These are phyloP conservation scores for Dichetophora obliterata DNA, from an alignment of 2,888 invertebrate genomes.

Conservation along the genomic window DNA sequence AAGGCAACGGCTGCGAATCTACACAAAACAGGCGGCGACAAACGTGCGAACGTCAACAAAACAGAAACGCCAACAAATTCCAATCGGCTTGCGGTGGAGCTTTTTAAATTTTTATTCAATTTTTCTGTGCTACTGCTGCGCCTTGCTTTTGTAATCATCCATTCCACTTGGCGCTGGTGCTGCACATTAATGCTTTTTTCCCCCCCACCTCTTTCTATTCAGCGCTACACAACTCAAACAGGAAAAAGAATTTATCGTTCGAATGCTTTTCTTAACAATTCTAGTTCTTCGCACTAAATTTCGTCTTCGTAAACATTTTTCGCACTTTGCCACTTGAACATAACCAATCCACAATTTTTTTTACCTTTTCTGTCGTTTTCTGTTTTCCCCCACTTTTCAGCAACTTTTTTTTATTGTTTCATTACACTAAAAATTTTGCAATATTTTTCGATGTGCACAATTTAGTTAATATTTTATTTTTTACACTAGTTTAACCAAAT, in stretches of 20 bases:
- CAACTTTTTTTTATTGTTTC: conserved; percentile 2
- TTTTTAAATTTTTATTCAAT: background rate
- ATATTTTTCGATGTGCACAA: conserved; percentile 23
- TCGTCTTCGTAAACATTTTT: conserved; percentile 28
- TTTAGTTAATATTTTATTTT: conserved; percentile 13
- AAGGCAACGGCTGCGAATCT: too few species aligned
- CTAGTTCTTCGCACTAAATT: background rate
- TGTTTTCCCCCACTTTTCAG: conserved; percentile 11
- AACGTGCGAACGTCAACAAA: conserved; percentile 24
- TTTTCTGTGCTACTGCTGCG: background rate
- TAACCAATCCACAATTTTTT: background rate
- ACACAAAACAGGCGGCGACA: background rate
- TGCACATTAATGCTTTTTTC: background rate
- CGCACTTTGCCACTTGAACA: background rate
- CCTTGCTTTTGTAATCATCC: conserved; percentile 10
- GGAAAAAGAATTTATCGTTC: background rate
- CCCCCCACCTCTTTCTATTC: background rate
- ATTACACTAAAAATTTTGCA: conserved; percentile 30
- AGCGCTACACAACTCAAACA: background rate
- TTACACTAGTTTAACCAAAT: conserved; percentile 7
- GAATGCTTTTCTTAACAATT: background rate
- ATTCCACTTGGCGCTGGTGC: conserved; percentile 10
- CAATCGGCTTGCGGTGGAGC: conserved; percentile 15
- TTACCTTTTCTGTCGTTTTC: conserved; percentile 5
- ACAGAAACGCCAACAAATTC: conserved; percentile 19